Percentiles rank a stretch among this genome's conserved stretches.
phyloP scores from a whole-genome alignment of 2,797 vertebrate species.

The Acrossocheilus fasciatus region DNA sequence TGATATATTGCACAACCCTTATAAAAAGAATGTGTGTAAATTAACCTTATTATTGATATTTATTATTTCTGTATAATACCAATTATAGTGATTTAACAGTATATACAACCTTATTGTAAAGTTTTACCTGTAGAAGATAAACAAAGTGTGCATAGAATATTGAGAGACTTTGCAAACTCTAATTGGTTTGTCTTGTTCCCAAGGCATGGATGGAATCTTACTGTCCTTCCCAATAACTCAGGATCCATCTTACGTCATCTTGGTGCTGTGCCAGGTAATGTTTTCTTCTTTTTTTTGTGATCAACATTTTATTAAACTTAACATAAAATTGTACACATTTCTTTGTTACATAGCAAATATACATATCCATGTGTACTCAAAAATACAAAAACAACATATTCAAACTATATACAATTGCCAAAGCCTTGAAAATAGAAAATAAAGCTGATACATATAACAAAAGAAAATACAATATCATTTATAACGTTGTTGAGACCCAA shows the following conservation, averaged over 20 bases:
- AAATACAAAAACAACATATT: too few species aligned
- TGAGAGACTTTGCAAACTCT: background rate
- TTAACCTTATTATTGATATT: background rate
- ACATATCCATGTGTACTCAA: too few species aligned
- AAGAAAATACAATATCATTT: too few species aligned
- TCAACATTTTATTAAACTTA: too few species aligned
- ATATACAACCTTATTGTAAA: background rate
- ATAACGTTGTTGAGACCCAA: too few species aligned
- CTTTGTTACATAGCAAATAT: too few species aligned
- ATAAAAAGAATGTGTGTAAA: background rate
- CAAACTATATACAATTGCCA: too few species aligned
- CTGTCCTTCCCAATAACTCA: constrained; percentile 98
- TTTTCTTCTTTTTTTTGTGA: background rate
- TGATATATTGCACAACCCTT: background rate
- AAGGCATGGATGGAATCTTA: constrained; percentile 99
- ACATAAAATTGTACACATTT: too few species aligned
- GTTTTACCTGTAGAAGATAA: background rate
- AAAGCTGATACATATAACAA: too few species aligned
- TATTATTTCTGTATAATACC: background rate
- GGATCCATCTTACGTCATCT: constrained; percentile 99
- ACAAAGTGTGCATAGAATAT: background rate
- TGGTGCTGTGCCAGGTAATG: constrained; percentile 98
- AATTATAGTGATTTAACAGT: background rate
- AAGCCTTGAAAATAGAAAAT: too few species aligned
- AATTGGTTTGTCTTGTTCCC: constrained; percentile 3